Conservation (phyloP, 2,797 vertebrate genomes). For the Thalassophryne amazonica region DNA sequence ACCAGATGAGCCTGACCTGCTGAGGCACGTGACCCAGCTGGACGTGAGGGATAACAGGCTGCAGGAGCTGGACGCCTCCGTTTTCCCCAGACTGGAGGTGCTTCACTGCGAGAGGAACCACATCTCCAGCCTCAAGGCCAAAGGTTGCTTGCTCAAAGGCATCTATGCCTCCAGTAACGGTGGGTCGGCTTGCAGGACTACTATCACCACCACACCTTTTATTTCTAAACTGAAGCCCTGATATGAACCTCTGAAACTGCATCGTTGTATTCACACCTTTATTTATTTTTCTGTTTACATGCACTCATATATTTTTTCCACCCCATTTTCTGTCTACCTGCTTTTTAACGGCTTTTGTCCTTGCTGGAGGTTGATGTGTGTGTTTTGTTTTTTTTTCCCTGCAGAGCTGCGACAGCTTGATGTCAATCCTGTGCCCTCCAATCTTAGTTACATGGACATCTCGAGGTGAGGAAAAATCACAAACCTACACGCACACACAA, state of each 20-base stretch:
- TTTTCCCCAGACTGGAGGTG: conserved; percentile 90
- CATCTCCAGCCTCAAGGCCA: conserved; percentile 82
- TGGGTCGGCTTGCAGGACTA: conserved; percentile 52
- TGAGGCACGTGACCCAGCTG: conserved; percentile 91
- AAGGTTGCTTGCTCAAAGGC: conserved; percentile 87
- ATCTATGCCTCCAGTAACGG: conserved; percentile 90
- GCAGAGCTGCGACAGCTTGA: conserved; percentile 89
- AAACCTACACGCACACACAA: background rate
- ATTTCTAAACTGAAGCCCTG: conserved; percentile 2
- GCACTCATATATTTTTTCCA: conserved; percentile 11
- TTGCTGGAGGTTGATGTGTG: conserved; percentile 62
- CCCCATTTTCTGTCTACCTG: conserved; percentile 32
- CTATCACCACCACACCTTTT: background rate
- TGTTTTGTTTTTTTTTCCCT: conserved; percentile 51
- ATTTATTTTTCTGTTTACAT: background rate
- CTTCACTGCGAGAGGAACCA: conserved; percentile 95
- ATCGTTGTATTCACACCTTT: background rate
- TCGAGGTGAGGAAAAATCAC: conserved; percentile 85
- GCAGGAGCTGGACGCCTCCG: conserved; percentile 83
- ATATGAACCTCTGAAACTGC: background rate
- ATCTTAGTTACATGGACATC: conserved; percentile 91
- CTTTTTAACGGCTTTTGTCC: conserved; percentile 35
- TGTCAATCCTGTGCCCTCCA: conserved; percentile 88
- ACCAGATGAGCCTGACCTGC: conserved; percentile 84
- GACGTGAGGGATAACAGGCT: conserved; percentile 93